Conservation (phyloP, 64 coral and sea anemone species). For the Stylophora pistillata region DNA sequence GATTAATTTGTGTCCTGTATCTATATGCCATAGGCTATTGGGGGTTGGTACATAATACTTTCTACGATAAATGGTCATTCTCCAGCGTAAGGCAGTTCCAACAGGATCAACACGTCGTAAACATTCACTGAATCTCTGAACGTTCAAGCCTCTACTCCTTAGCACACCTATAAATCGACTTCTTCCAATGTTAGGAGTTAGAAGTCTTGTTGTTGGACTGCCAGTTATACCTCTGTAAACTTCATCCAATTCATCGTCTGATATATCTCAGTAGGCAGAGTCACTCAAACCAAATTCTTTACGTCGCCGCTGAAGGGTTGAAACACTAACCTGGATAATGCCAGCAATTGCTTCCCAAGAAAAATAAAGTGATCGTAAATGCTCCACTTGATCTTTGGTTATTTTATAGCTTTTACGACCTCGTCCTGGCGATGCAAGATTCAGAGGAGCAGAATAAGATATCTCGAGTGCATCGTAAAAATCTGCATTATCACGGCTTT, state of each 20-base stretch:
- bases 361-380: constrained; percentile 78
- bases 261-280: constrained; percentile 39
- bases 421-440: constrained; percentile 20
- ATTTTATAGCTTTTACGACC: constrained; percentile 37
- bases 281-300: constrained; percentile 70
- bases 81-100: constrained; percentile 78
- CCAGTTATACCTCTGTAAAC: constrained; percentile 53
- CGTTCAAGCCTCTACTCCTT: constrained; percentile 58
- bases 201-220: constrained; percentile 37
- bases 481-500: too few relatives aligned
- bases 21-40: constrained; percentile 85
- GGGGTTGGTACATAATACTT: constrained; percentile 84
- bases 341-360: constrained; percentile 73
- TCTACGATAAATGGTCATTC: constrained; percentile 70
- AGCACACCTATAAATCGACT: constrained; percentile 71
- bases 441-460: constrained; percentile 33
- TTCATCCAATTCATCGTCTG: constrained; percentile 75
- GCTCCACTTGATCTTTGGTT: constrained; percentile 43
- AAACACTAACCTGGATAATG: constrained; percentile 54
- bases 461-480: not conserved
- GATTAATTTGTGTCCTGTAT: constrained; percentile 75
- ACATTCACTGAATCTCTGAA: constrained; percentile 73
- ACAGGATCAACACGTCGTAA: constrained; percentile 64
- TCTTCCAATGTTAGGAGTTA: constrained; percentile 84
- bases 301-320: constrained; percentile 60